phyloP scores from a whole-genome alignment of 2,888 invertebrate genomes.

The Agonopterix alstromeriana region DNA sequence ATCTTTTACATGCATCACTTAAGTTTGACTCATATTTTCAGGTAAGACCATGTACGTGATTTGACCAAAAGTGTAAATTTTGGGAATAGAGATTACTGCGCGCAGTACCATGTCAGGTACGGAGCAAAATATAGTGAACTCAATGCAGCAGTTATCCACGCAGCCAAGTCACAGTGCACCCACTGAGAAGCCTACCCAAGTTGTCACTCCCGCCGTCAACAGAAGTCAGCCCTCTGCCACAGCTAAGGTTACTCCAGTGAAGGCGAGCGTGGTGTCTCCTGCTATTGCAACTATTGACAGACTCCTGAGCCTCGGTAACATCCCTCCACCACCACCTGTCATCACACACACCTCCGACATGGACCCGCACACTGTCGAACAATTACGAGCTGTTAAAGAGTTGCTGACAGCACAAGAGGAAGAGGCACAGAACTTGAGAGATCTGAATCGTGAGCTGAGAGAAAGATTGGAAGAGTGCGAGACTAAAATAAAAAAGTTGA shows the following conservation, averaged over 20 bases:
- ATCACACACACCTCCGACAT: slow-evolving; percentile 61
- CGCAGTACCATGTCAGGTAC: slow-evolving; percentile 73
- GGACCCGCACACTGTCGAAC: slow-evolving; percentile 76
- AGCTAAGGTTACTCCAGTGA: slow-evolving; percentile 54
- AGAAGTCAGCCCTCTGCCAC: slow-evolving; percentile 48
- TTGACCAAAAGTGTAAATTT: slow-evolving; percentile 34
- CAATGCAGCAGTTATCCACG: slow-evolving; percentile 71
- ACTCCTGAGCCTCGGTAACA: slow-evolving; percentile 60
- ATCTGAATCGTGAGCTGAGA: slow-evolving; percentile 67
- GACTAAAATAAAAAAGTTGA: slow-evolving; percentile 61
- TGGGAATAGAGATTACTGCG: slow-evolving; percentile 32
- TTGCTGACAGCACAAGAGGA: slow-evolving; percentile 75
- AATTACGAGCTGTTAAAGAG: slow-evolving; percentile 77
- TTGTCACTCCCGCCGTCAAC: slow-evolving; percentile 70
- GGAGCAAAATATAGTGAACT: slow-evolving; percentile 71
- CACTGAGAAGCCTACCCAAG: slow-evolving; percentile 70
- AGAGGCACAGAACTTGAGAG: slow-evolving; percentile 72
- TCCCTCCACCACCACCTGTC: slow-evolving; percentile 63
- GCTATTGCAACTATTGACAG: slow-evolving; percentile 73
- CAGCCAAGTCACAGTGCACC: slow-evolving; percentile 63
- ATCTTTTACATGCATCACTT: not conserved
- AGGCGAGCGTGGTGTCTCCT: slow-evolving; percentile 57
- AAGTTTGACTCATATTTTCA: slow-evolving; percentile 30
- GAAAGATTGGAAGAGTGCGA: slow-evolving; percentile 68
- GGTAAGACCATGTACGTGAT: slow-evolving; percentile 52